These are phyloP conservation scores for Epinephelus lanceolatus DNA, from an alignment of 2,113 vertebrate species.

Conservation along the genomic window DNA sequence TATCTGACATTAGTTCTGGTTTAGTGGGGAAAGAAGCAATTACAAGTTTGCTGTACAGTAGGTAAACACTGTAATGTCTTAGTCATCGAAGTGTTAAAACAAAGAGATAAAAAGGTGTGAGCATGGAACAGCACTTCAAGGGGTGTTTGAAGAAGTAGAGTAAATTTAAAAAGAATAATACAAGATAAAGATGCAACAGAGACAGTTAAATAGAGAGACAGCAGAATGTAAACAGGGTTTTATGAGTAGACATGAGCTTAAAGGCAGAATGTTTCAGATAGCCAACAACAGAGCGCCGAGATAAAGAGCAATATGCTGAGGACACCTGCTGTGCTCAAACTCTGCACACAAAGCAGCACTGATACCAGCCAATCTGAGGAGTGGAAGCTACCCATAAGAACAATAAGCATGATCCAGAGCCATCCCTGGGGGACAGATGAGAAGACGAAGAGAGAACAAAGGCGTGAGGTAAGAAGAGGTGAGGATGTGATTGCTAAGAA, in stretches of 20 bases:
- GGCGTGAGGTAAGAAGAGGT: neutral
- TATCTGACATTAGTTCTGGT: neutral
- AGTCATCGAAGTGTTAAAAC: neutral
- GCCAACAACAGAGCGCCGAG: neutral
- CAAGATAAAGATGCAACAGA: slow-evolving; percentile 10
- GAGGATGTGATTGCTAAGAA: neutral
- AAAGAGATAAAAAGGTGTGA: neutral
- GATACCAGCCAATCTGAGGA: slow-evolving; percentile 4
- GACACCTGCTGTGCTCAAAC: slow-evolving; percentile 30
- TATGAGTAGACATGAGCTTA: neutral
- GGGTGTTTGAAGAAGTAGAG: slow-evolving; percentile 1
- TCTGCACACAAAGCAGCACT: neutral
- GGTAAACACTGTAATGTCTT: neutral
- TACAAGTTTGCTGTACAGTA: neutral
- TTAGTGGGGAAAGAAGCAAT: neutral
- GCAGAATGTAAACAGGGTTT: slow-evolving; percentile 15
- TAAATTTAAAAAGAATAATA: neutral
- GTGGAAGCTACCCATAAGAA: slow-evolving; percentile 29
- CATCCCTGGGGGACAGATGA: slow-evolving; percentile 15
- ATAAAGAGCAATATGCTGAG: slow-evolving; percentile 9
- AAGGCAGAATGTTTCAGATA: slow-evolving; percentile 5
- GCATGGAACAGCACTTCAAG: neutral
- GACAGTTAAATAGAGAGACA: slow-evolving; percentile 6
- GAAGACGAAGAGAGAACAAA: slow-evolving; percentile 30
- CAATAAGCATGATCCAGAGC: slow-evolving; percentile 20